These are phyloP conservation scores for Bergia puertoricense DNA, from an alignment of 92 coral and sea anemone species.

Conservation along the genomic window DNA sequence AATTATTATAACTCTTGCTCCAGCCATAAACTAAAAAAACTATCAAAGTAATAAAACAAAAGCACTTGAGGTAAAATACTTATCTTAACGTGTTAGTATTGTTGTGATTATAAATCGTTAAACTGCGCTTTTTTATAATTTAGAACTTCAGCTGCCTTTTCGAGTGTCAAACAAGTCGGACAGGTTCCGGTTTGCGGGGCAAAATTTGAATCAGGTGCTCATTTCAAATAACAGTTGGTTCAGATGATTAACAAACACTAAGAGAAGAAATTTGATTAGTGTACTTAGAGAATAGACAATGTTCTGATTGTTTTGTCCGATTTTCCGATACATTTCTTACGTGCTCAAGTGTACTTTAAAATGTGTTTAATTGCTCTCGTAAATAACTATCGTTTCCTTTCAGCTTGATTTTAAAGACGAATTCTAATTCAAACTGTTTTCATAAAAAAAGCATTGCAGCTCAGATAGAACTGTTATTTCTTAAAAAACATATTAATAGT, in stretches of 20 bases:
- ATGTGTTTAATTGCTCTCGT: slow-evolving; percentile 8
- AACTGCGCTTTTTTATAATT: background rate
- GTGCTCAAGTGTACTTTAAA: background rate
- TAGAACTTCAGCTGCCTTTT: slow-evolving; percentile 7
- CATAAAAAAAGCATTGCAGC: background rate
- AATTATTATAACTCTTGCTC: no score
- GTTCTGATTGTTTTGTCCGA: slow-evolving; percentile 1
- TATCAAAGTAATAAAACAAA: background rate
- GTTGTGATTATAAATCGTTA: background rate
- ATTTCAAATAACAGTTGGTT: background rate
- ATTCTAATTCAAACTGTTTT: background rate
- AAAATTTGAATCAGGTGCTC: background rate
- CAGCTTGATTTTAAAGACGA: background rate
- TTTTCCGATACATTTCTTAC: background rate
- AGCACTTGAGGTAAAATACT: background rate
- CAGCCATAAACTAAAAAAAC: background rate
- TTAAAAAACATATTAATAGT: background rate
- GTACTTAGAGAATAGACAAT: background rate
- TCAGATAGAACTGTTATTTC: background rate
- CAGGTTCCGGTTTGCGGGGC: background rate
- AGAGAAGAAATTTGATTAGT: background rate
- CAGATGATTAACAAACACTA: background rate
- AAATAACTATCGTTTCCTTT: background rate
- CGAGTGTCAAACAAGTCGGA: background rate
- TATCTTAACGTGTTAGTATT: no score